These are phyloP conservation scores for Drosophila conformis DNA, from an alignment of 2,888 invertebrate genomes.

Conservation along the genomic window DNA sequence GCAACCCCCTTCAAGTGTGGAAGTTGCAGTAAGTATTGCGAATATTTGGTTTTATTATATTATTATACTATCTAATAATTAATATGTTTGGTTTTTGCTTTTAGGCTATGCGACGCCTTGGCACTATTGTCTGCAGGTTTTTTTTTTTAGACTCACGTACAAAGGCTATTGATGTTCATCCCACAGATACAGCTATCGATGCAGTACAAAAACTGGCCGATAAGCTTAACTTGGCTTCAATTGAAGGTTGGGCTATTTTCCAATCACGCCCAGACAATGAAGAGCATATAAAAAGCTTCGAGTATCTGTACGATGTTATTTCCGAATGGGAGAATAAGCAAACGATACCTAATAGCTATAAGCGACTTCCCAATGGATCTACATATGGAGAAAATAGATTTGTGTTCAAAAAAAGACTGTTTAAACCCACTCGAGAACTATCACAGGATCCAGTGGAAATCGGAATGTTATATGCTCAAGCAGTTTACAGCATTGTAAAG, in stretches of 20 bases:
- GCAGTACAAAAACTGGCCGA: constrained; percentile 95
- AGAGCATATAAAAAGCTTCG: constrained; percentile 95
- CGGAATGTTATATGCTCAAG: constrained; percentile 96
- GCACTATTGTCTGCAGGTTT: constrained; percentile 96
- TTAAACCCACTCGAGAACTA: constrained; percentile 94
- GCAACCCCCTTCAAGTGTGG: constrained; percentile 95
- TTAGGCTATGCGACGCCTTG: constrained; percentile 95
- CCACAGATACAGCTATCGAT: constrained; percentile 96
- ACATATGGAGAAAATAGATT: constrained; percentile 95
- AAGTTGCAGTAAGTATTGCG: constrained; percentile 91
- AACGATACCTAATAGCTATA: constrained; percentile 86
- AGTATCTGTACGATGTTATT: constrained; percentile 96
- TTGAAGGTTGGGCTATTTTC: constrained; percentile 98
- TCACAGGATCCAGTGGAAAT: constrained; percentile 98
- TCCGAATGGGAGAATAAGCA: constrained; percentile 95
- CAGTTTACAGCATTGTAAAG: constrained; percentile 97
- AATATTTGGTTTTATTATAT: not conserved
- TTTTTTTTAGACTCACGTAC: constrained; percentile 98
- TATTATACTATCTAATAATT: not conserved
- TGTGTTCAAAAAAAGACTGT: constrained; percentile 95
- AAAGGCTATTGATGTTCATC: constrained; percentile 97
- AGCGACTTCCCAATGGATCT: constrained; percentile 88
- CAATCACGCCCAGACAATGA: constrained; percentile 94
- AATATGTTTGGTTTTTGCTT: constrained; percentile 18
- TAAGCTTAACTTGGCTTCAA: constrained; percentile 92